Base-by-base conservation (phyloP, 2,888 invertebrate species). In the Marasmarcha lunaedactyla region DNA sequence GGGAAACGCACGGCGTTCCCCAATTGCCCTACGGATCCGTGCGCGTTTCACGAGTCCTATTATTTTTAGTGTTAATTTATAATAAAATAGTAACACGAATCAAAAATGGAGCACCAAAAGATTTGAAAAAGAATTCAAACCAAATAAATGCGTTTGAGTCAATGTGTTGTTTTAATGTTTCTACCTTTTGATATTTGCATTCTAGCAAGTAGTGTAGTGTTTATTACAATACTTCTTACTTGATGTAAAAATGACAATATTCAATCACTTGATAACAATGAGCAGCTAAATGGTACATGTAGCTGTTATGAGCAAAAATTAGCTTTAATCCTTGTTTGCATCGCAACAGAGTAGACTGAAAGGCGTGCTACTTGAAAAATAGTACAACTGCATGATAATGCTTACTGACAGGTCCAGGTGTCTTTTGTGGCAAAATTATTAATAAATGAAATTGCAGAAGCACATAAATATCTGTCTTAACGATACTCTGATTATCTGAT, bases 31-130 rank as follows among this genome's bases (percentile, higher is more conserved):
- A 72, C 52, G 74, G 76, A 71, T 66, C 57, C 61, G 69, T 67
- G 69, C 54, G 54, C 49, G 54, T 63, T 67, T 63, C 54, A 51
- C 55, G 71, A 68, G 69, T 61, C 72, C 71, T 62, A 69, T 65
- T 76, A 74, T 71, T 71, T 66, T 64, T 79, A 78, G 73, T 71
- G 70, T 73, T 81, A 77, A 78, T 73, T 76, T 71, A 71, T 81
- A 76, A 76, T 77, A 73, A 78, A 78, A 68, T 55, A 70, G 60
- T 59, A 54, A 77, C 73, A 77, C 73, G 64, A 64, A 67, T 50
- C 61, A 74, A 71, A 77, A 81, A 81, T 79, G 83, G 81, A 83
- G 83, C 81, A 83, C 83, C 78, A 74, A 77, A 81, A 77, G 20
- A 72, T 57, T 59, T 61, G 59, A 59, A 56, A 67, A 73, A 20